Evolutionary conservation across 2,113 vertebrate species (phyloP).

Genomic region (Scartelaos histophorus): DNA sequence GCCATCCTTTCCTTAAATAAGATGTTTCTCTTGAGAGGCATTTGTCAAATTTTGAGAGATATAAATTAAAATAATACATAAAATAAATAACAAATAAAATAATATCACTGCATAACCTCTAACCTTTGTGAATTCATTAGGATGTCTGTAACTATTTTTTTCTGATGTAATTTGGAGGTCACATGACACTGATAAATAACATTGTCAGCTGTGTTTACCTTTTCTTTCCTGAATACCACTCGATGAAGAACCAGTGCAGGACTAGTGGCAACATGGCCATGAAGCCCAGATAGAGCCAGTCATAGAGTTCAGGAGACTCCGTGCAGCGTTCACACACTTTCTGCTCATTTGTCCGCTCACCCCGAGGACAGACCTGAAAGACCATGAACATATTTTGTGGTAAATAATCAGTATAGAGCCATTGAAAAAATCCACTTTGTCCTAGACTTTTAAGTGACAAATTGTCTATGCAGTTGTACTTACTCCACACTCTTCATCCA

Average conservation of each 20-base stretch:
- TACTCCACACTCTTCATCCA: conserved; percentile 86
- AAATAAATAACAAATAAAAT: too few relatives aligned
- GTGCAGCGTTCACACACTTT: conserved; percentile 88
- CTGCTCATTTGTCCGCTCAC: conserved; percentile 83
- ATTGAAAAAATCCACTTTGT: not conserved
- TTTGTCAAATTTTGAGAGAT: too few relatives aligned
- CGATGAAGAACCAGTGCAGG: conserved; percentile 98
- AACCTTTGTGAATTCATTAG: not conserved
- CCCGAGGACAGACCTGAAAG: conserved; percentile 89
- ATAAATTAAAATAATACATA: too few relatives aligned
- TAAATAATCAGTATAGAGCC: not conserved
- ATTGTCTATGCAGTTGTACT: conserved; percentile 59
- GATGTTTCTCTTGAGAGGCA: too few relatives aligned
- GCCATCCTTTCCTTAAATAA: too few relatives aligned
- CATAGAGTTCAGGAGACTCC: conserved; percentile 88
- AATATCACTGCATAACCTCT: too few relatives aligned
- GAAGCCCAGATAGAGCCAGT: conserved; percentile 97
- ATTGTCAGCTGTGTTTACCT: conserved; percentile 73
- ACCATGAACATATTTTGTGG: not conserved
- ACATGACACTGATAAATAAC: not conserved
- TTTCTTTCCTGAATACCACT: conserved; percentile 98
- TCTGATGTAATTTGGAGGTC: too few relatives aligned
- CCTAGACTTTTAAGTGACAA: not conserved
- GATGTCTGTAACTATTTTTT: not conserved
- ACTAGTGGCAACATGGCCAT: conserved; percentile 97